Conservation (phyloP, 2,888 invertebrate species). For the Dynastes tityus region DNA sequence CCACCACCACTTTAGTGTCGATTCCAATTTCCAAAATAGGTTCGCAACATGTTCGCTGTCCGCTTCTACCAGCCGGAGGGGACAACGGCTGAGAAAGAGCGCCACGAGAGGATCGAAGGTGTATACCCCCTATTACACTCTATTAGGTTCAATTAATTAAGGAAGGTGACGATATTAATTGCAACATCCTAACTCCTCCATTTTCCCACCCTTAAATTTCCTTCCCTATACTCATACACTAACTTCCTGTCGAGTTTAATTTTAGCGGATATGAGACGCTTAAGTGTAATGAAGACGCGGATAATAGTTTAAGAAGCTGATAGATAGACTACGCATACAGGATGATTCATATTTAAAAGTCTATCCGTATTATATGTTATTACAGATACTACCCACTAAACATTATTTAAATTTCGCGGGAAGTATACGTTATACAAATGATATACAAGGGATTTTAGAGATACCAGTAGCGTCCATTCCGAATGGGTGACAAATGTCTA, state of each 20-base stretch:
- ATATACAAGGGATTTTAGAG: no score
- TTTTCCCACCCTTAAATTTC: background rate
- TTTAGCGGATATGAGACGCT: background rate
- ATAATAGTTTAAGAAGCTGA: no score
- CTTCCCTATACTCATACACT: background rate
- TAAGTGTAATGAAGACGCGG: background rate
- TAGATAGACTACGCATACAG: no score
- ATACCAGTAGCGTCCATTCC: no score
- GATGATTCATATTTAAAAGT: no score
- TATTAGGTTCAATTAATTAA: slow-evolving; percentile 38
- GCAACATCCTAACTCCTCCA: background rate
- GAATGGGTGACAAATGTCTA: no score
- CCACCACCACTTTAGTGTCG: slow-evolving; percentile 80
- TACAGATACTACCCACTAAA: no score
- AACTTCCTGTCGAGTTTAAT: background rate
- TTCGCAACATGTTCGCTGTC: slow-evolving; percentile 55
- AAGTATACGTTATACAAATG: no score
- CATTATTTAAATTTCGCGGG: no score
- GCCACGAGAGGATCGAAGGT: slow-evolving; percentile 63
- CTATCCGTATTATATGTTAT: no score
- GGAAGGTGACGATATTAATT: slow-evolving; percentile 33
- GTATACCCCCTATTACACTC: slow-evolving; percentile 15
- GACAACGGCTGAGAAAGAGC: slow-evolving; percentile 60
- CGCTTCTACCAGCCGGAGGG: slow-evolving; percentile 56
- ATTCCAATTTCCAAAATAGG: slow-evolving; percentile 43